Evolutionary conservation across 2,797 vertebrate species (phyloP).

Genomic region (Eurystomus glaucurus): DNA sequence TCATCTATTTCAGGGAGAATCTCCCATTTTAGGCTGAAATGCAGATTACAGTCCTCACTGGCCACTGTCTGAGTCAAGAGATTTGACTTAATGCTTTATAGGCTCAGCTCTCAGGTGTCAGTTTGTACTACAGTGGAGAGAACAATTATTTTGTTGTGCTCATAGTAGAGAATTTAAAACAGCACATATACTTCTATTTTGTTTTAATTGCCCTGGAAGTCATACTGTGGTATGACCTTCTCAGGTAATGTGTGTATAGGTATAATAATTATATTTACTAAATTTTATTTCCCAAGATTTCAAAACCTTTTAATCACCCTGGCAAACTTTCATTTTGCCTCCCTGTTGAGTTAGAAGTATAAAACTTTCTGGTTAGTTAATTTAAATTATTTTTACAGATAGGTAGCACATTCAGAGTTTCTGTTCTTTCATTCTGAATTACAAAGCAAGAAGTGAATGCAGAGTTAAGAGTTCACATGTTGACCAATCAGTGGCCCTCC

Average conservation of each 20-base stretch:
- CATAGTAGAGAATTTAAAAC: neutral
- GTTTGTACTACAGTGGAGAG: neutral
- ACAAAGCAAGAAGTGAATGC: neutral
- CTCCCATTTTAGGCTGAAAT: neutral
- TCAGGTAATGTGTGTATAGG: neutral
- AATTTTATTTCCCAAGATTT: neutral
- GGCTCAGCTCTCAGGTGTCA: neutral
- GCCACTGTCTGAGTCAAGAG: neutral
- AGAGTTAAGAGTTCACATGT: neutral
- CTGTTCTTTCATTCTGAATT: rapidly evolving
- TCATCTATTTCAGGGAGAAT: neutral
- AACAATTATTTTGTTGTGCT: neutral
- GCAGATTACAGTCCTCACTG: neutral
- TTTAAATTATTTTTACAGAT: neutral
- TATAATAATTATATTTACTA: neutral
- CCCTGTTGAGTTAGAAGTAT: neutral
- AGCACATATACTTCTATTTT: neutral
- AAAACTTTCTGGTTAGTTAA: neutral
- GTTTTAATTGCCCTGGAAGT: neutral
- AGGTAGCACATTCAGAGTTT: neutral
- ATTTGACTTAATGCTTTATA: neutral
- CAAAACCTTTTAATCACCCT: neutral
- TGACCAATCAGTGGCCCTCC: neutral
- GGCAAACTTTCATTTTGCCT: neutral
- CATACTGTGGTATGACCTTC: neutral